These are phyloP conservation scores for Limnephilus rhombicus DNA, from an alignment of 2,888 invertebrate genomes.

Conservation along the genomic window DNA sequence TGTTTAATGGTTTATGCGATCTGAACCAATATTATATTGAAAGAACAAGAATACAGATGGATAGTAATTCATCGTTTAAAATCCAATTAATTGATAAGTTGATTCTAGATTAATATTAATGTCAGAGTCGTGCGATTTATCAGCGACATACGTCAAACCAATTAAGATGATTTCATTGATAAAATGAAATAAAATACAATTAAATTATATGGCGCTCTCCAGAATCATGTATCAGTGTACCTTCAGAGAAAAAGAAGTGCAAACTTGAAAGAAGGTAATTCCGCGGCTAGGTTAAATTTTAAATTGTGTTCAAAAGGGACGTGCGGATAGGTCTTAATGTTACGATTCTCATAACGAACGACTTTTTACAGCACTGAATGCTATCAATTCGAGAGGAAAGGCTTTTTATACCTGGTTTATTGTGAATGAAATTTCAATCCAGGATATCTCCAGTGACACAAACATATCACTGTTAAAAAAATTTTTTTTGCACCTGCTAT, in stretches of 20 bases:
- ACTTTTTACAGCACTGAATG: not conserved
- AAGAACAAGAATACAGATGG: not conserved
- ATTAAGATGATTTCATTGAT: conserved; percentile 32
- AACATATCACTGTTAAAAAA: not conserved
- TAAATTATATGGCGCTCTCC: not conserved
- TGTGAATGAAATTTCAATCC: not conserved
- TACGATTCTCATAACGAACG: not conserved
- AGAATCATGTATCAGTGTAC: not conserved
- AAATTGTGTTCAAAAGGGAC: not conserved
- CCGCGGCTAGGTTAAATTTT: not conserved
- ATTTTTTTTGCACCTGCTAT: not conserved
- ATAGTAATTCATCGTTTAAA: not conserved
- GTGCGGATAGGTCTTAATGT: not conserved
- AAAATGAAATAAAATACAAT: conserved; percentile 10
- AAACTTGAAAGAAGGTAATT: not conserved
- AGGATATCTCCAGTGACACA: not conserved
- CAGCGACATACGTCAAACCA: conserved; percentile 8
- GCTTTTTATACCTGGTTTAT: not conserved
- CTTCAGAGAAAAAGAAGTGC: not conserved
- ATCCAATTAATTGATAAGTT: not conserved
- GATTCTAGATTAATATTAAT: not conserved
- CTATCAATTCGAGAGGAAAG: not conserved
- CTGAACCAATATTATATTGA: not conserved
- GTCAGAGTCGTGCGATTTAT: not conserved
- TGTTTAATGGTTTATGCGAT: not conserved